Evolutionary conservation across 1,140 invertebrate species (phyloP).

Genomic region (Rhopalosiphum padi): DNA sequence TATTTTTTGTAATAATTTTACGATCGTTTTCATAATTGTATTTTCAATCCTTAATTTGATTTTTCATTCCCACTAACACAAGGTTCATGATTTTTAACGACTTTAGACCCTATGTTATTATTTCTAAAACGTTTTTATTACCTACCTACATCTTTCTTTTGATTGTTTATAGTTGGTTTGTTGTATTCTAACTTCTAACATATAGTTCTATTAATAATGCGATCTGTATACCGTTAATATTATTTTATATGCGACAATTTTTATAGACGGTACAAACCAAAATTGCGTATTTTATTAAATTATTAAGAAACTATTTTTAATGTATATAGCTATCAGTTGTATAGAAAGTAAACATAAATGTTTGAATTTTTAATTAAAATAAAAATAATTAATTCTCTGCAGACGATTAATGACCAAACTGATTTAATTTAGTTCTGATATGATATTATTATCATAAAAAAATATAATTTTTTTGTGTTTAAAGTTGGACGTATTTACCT

Average conservation of each 20-base stretch:
- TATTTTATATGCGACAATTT: background rate
- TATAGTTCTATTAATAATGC: background rate
- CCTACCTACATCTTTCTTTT: background rate
- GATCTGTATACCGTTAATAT: background rate
- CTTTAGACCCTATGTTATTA: background rate
- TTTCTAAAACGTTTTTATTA: background rate
- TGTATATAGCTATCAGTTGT: background rate
- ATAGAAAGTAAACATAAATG: background rate
- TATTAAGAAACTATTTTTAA: background rate
- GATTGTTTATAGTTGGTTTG: background rate
- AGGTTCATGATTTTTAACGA: background rate
- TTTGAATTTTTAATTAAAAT: background rate
- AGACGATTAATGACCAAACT: background rate
- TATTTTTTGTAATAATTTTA: constrained; percentile 4
- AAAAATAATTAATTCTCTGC: background rate
- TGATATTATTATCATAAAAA: background rate
- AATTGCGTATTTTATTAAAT: background rate
- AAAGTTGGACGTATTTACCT: background rate
- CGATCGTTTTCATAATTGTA: background rate
- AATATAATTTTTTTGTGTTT: background rate
- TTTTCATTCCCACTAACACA: background rate
- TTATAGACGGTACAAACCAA: too few relatives aligned
- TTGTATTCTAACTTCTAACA: background rate
- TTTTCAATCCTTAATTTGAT: background rate
- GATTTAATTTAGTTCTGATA: constrained; percentile 4